These are phyloP conservation scores for Andrena trimmerana DNA, from an alignment of 2,888 invertebrate genomes.

Conservation along the genomic window DNA sequence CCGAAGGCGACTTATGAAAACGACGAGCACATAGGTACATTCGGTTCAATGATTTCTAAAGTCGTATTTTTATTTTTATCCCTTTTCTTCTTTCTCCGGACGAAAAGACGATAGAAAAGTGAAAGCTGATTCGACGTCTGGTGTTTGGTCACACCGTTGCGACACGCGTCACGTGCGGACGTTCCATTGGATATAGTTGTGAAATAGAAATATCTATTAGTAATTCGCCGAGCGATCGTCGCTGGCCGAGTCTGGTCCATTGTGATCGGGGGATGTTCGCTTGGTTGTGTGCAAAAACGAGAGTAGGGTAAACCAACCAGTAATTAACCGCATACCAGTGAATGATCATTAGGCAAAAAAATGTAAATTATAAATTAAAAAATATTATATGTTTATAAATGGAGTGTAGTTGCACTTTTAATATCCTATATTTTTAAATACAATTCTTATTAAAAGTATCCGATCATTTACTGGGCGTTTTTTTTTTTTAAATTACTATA, in stretches of 20 bases:
- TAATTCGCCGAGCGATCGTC: not conserved
- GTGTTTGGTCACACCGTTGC: not conserved
- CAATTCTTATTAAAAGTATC: too few relatives aligned
- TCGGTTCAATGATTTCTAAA: not conserved
- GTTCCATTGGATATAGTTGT: not conserved
- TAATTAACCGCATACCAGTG: too few relatives aligned
- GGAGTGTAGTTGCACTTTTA: too few relatives aligned
- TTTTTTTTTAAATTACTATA: too few relatives aligned
- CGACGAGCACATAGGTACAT: not conserved
- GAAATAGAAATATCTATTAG: conserved; percentile 13
- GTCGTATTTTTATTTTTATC: not conserved
- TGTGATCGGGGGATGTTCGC: not conserved
- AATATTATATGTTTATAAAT: too few relatives aligned
- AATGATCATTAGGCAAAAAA: too few relatives aligned
- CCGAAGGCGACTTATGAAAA: too few relatives aligned
- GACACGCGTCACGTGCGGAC: conserved; percentile 5
- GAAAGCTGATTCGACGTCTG: not conserved
- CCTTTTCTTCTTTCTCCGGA: not conserved
- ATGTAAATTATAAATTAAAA: too few relatives aligned
- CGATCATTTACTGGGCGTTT: too few relatives aligned
- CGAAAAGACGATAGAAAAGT: not conserved
- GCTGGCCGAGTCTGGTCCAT: not conserved
- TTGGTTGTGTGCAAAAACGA: too few relatives aligned
- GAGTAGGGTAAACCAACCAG: too few relatives aligned
- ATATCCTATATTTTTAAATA: too few relatives aligned